These are phyloP conservation scores for Eupithecia subumbrata DNA, from an alignment of 2,888 invertebrate species.

Conservation along the genomic window DNA sequence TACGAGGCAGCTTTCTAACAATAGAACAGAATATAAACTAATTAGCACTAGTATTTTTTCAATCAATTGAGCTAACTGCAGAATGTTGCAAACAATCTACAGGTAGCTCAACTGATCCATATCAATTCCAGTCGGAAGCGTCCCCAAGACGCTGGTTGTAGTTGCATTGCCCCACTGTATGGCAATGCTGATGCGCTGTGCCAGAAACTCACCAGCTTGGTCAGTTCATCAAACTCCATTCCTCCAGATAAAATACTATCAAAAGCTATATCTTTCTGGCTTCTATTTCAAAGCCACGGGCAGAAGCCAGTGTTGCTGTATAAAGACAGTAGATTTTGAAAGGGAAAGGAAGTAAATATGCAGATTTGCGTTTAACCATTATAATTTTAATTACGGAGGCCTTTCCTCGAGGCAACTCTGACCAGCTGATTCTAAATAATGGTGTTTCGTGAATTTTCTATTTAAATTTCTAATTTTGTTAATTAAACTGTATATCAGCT, in stretches of 20 bases:
- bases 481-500: slow-evolving; percentile 44
- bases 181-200: too few relatives aligned
- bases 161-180: too few relatives aligned
- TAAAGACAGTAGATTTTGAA: background rate
- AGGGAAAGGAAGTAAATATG: background rate
- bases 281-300: background rate
- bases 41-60: too few relatives aligned
- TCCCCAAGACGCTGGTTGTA: too few relatives aligned
- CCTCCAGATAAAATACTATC: background rate
- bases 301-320: background rate
- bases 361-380: slow-evolving; percentile 6
- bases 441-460: slow-evolving; percentile 32
- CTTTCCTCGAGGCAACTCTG: background rate
- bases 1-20: too few relatives aligned
- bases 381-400: background rate
- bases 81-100: too few relatives aligned
- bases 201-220: too few relatives aligned
- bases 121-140: too few relatives aligned
- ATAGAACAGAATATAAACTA: too few relatives aligned
- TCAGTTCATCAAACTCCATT: too few relatives aligned
- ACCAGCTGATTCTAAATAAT: slow-evolving; percentile 29
- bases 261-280: background rate
- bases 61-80: too few relatives aligned
- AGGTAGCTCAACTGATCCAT: too few relatives aligned
- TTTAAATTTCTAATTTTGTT: slow-evolving; percentile 44